Evolutionary conservation across 2,888 invertebrate genomes (phyloP).

Genomic region (Xestia c-nigrum): DNA sequence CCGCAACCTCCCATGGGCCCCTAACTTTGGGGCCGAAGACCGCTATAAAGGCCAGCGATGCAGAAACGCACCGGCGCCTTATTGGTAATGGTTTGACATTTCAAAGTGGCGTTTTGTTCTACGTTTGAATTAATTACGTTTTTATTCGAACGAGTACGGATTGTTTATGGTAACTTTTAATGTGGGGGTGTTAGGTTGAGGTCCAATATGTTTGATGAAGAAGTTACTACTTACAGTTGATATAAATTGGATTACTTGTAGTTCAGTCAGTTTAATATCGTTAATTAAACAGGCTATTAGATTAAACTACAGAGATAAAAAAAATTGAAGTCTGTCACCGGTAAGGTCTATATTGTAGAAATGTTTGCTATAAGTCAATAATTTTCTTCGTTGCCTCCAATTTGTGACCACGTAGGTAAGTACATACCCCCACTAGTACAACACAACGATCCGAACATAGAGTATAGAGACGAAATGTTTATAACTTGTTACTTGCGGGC

Average conservation of each 20-base stretch:
- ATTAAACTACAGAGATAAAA: not conserved
- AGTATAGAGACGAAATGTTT: slow-evolving; percentile 39
- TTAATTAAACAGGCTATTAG: slow-evolving; percentile 20
- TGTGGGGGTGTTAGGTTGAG: slow-evolving; percentile 1
- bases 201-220: not conserved
- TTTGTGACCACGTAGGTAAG: not conserved
- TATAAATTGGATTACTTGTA: slow-evolving; percentile 9
- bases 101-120: slow-evolving; percentile 54
- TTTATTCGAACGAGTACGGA: slow-evolving; percentile 48
- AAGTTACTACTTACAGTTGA: not conserved
- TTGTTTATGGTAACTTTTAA: slow-evolving; percentile 46
- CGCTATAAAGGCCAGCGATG: slow-evolving; percentile 84
- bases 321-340: too few relatives aligned
- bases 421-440: slow-evolving; percentile 40
- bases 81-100: slow-evolving; percentile 78
- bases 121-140: slow-evolving; percentile 53
- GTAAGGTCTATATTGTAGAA: not conserved
- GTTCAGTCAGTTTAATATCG: not conserved
- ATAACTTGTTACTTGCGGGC: slow-evolving; percentile 39
- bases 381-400: not conserved
- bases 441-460: slow-evolving; percentile 33
- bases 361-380: not conserved
- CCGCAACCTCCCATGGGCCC: slow-evolving; percentile 84
- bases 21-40: slow-evolving; percentile 81
- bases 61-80: slow-evolving; percentile 83